These are phyloP conservation scores for Uloborus plumipes DNA, from an alignment of 2,888 invertebrate genomes.

Conservation along the genomic window DNA sequence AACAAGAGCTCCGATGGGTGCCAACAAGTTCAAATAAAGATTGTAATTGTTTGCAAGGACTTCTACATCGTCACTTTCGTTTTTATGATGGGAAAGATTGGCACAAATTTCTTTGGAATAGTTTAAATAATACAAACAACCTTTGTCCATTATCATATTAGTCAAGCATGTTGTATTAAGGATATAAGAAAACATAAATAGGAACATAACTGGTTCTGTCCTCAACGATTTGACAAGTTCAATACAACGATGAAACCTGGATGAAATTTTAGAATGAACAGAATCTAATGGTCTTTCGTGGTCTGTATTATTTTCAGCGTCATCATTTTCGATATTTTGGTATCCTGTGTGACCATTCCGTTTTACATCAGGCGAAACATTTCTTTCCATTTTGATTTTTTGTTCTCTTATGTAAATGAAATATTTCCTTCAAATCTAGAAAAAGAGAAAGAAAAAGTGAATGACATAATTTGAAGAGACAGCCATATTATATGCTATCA, in stretches of 20 bases:
- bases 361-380: too few species aligned
- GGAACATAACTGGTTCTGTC: slow-evolving; percentile 55
- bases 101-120: slow-evolving; percentile 29
- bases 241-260: neutral
- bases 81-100: slow-evolving; percentile 13
- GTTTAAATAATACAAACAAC: slow-evolving; percentile 41
- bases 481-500: too few species aligned
- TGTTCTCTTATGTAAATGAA: too few species aligned
- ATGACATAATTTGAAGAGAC: too few species aligned
- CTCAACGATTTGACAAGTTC: slow-evolving; percentile 4
- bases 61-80: slow-evolving; percentile 33
- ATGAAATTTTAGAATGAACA: neutral
- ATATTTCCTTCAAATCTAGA: too few species aligned
- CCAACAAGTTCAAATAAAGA: slow-evolving; percentile 40
- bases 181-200: slow-evolving; percentile 61
- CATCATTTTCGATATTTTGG: too few species aligned
- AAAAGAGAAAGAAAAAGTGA: too few species aligned
- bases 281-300: too few species aligned
- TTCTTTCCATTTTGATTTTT: too few species aligned
- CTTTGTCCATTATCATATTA: slow-evolving; percentile 59
- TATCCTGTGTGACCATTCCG: too few species aligned
- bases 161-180: slow-evolving; percentile 44
- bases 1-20: slow-evolving; percentile 41
- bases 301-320: too few species aligned
- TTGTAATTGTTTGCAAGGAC: slow-evolving; percentile 54